Base-by-base conservation (phyloP, 2,888 invertebrate species). In the Stegophylla sp. region DNA sequence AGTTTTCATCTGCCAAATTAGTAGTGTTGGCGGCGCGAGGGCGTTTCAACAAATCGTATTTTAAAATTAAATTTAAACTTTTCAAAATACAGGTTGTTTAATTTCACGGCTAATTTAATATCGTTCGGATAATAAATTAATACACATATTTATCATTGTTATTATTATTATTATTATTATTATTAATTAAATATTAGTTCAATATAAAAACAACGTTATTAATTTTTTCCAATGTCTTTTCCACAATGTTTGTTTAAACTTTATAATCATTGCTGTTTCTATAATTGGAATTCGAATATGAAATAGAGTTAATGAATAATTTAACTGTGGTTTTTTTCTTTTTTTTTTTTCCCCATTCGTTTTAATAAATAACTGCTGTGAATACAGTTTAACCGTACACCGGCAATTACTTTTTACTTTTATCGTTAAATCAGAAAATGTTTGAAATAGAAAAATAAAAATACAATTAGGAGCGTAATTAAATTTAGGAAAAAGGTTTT, bases 401-500 rank as follows among this genome's bases (percentile, higher is more conserved):
- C 15, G n/a, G 17, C n/a, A 48, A 48, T 69, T 13, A 51, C 28
- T 48, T 56, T 53, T 67, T 48, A 48, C 9, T 69, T 71, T 71
- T 53, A 41, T 34, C 15, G 15, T 34, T 20, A 9, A 23, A 53
- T 20, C 53, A 13, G 20, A 56, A 53, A 71, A 48, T 28, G 1
- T 69, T 69, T 69, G 48, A n/a, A 48, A 48, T 69, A 48, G 28
- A 69, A 34, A 51, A 71, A 71, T 41, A 53, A 34, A 69, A 71
- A 71, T 41, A 53, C 34, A 53, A 71, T 41, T 53, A 71, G 4
- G 15, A 53, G 34, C 4, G 23, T 71, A 34, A 17, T 71, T 71
- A 53, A 53, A 53, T 71, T 71, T 53, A 53, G 20, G 34, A 53
- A 56, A 71, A 71, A 34, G 53, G 53, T 69, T 67, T 69, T 69